Conservation (phyloP, 2,888 invertebrate species). For the Fabriciana adippe region DNA sequence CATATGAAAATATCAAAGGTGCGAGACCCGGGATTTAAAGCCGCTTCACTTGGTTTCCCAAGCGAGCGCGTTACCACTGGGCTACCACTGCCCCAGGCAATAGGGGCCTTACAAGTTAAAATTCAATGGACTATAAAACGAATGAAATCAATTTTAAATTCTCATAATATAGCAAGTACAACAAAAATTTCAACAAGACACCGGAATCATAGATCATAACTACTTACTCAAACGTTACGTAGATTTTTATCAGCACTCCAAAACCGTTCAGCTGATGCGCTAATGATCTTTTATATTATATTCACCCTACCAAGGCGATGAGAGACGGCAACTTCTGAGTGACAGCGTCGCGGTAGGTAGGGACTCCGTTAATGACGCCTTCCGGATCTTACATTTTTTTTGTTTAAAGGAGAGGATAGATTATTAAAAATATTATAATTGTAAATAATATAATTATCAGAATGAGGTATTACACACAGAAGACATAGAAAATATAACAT, state of each 20-base stretch:
- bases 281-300: constrained; percentile 77
- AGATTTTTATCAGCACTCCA: constrained; percentile 35
- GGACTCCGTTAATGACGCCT: constrained; percentile 74
- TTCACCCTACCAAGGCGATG: constrained; percentile 66
- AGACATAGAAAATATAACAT: no score
- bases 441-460: no score
- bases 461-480: no score
- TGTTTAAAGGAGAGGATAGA: no score
- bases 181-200: constrained; percentile 15
- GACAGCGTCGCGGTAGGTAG: constrained; percentile 78
- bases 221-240: constrained; percentile 30
- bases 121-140: constrained; percentile 9
- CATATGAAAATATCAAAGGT: no score
- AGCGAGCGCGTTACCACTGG: no score
- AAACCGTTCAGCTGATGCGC: constrained; percentile 55
- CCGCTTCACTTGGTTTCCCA: no score
- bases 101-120: no score
- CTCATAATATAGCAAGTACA: neutral
- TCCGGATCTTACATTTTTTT: constrained; percentile 53
- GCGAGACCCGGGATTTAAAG: no score
- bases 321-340: constrained; percentile 66
- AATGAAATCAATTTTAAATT: neutral
- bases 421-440: no score
- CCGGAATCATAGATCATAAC: constrained; percentile 35
- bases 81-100: no score